A percentile compares a stretch with the other conserved stretches of the same genome.
Conservation (phyloP, 2,888 invertebrate genomes). For the Agrotis clavis region DNA sequence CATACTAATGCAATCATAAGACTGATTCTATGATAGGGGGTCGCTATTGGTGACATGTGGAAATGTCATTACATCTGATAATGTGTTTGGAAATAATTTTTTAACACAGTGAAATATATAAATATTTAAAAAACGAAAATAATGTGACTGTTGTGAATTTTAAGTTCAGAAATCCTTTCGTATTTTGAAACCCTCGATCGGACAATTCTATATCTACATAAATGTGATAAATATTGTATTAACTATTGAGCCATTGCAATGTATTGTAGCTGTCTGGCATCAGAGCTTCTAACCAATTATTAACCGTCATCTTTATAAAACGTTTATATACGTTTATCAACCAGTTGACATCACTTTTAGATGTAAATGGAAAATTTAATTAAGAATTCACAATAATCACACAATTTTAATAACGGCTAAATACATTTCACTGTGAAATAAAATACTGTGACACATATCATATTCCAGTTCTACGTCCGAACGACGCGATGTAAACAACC, state of each 20-base stretch:
- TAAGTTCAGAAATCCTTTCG: background rate
- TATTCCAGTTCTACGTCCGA: conserved; percentile 25
- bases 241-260: too few relatives aligned
- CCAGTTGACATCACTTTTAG: too few relatives aligned
- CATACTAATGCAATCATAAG: conserved; percentile 85
- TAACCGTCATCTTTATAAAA: too few relatives aligned
- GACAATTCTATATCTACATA: too few relatives aligned
- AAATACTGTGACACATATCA: conserved; percentile 39
- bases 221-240: too few relatives aligned
- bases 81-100: conserved; percentile 29
- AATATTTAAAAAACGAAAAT: conserved; percentile 13
- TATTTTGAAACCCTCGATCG: background rate
- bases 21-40: conserved; percentile 76
- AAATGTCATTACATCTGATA: conserved; percentile 42
- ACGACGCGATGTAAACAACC: conserved; percentile 33
- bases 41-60: conserved; percentile 59
- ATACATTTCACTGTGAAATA: conserved; percentile 43
- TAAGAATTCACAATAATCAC: conserved; percentile 1
- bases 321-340: too few relatives aligned
- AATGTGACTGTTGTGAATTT: background rate
- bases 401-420: background rate
- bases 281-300: too few relatives aligned
- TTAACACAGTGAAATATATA: conserved; percentile 32
- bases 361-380: background rate
- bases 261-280: too few relatives aligned